Percentiles rank a stretch among this genome's conserved stretches.
Evolutionary conservation across 2,888 invertebrate genomes (phyloP).

Genomic region (Tanaodytes sp.): DNA sequence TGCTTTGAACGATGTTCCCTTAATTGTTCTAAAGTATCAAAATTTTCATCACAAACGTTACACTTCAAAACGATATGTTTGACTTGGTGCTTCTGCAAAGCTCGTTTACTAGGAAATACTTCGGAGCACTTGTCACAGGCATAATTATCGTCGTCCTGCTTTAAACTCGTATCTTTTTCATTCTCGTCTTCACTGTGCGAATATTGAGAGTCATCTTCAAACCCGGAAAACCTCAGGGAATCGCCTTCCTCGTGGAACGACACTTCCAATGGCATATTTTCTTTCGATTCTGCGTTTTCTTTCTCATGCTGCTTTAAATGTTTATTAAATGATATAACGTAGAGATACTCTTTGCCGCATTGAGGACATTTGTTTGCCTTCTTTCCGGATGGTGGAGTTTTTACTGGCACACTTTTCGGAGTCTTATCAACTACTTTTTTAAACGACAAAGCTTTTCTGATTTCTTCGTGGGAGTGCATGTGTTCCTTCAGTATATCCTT

Average conservation of each 20-base stretch:
- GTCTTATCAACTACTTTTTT: conserved; percentile 59
- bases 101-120: conserved; percentile 58
- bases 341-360: conserved; percentile 70
- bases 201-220: conserved; percentile 54
- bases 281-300: conserved; percentile 58
- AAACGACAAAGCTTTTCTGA: conserved; percentile 62
- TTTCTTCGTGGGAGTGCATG: conserved; percentile 71
- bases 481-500: conserved; percentile 69
- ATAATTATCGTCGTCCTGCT: conserved; percentile 24
- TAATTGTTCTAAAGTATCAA: conserved; percentile 61
- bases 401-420: conserved; percentile 48
- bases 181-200: conserved; percentile 48
- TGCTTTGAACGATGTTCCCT: conserved; percentile 64
- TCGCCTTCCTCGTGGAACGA: conserved; percentile 63
- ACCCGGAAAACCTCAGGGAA: conserved; percentile 54
- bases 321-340: conserved; percentile 69
- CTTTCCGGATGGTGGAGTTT: conserved; percentile 65
- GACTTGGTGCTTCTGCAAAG: conserved; percentile 60
- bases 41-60: conserved; percentile 64
- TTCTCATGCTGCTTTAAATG: conserved; percentile 69
- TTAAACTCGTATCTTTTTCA: conserved; percentile 7
- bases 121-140: conserved; percentile 61
- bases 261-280: conserved; percentile 58
- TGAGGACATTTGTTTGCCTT: conserved; percentile 69
- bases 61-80: conserved; percentile 61